Conservation (phyloP, 2,113 vertebrate species). For the Syngnathus floridae region DNA sequence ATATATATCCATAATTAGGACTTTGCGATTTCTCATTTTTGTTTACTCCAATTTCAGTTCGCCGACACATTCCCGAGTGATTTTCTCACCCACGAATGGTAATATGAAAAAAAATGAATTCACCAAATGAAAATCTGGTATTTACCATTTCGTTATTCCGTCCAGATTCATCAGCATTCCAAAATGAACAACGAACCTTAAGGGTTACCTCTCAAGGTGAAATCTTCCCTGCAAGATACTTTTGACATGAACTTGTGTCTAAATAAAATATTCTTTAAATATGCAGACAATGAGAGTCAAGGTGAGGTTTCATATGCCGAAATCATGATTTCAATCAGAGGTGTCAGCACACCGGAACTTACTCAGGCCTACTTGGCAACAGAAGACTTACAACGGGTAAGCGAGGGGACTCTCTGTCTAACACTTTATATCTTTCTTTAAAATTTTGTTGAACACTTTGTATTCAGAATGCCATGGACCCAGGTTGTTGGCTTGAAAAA, state of each 20-base stretch:
- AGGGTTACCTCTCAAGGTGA: constrained; percentile 54
- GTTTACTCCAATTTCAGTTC: constrained; percentile 31
- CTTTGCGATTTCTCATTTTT: not conserved
- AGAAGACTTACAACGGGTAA: constrained; percentile 56
- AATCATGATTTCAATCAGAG: constrained; percentile 71
- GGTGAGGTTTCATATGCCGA: constrained; percentile 76
- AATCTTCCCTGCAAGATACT: not conserved
- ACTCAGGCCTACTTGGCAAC: constrained; percentile 50
- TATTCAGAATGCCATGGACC: not conserved
- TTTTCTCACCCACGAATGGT: constrained; percentile 34
- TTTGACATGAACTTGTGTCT: not conserved
- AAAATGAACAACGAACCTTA: constrained; percentile 52
- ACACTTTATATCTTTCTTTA: not conserved
- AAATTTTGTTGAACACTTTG: not conserved
- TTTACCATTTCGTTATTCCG: constrained; percentile 3
- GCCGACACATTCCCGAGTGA: constrained; percentile 3
- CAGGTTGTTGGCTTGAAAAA: no score
- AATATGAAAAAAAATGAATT: not conserved
- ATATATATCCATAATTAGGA: not conserved
- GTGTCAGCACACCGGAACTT: constrained; percentile 69
- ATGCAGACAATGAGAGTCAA: constrained; percentile 62
- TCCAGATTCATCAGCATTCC: constrained; percentile 27
- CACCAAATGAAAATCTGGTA: not conserved
- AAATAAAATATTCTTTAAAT: constrained; percentile 2
- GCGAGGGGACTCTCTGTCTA: not conserved